Percentiles rank a stretch among this genome's conserved stretches.
These are phyloP conservation scores for Amphiprion percula DNA, from an alignment of 2,113 vertebrate species.

Conservation along the genomic window DNA sequence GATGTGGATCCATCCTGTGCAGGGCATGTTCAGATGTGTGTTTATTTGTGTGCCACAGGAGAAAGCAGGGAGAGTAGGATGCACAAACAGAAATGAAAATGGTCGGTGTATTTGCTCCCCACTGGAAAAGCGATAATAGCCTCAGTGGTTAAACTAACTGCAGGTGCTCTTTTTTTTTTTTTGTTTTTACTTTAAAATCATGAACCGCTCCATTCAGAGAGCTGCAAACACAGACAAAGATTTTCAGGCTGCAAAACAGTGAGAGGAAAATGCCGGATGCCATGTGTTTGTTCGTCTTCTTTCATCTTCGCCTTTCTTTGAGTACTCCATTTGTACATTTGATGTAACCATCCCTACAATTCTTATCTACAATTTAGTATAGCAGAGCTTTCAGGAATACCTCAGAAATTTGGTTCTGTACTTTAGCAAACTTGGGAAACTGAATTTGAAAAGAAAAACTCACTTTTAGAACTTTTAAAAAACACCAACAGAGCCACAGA, in stretches of 20 bases:
- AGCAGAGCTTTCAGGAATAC: too few relatives aligned
- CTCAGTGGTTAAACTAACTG: constrained; percentile 35
- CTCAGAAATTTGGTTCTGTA: too few relatives aligned
- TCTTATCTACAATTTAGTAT: too few relatives aligned
- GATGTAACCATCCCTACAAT: too few relatives aligned
- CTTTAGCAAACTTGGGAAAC: too few relatives aligned
- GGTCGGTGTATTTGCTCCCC: constrained; percentile 5
- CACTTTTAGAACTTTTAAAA: too few relatives aligned
- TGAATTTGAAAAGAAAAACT: too few relatives aligned
- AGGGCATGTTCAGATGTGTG: constrained; percentile 48
- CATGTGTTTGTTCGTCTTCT: too few relatives aligned
- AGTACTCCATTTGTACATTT: too few relatives aligned
- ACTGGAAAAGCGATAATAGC: constrained; percentile 49
- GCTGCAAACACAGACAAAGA: not conserved
- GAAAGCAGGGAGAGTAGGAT: constrained; percentile 31
- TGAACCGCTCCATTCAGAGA: not conserved
- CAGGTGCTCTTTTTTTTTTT: constrained; percentile 28
- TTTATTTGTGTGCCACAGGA: constrained; percentile 23
- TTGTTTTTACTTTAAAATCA: constrained; percentile 1
- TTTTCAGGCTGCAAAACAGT: not conserved
- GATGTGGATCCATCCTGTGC: constrained; percentile 78
- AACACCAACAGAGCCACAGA: too few relatives aligned
- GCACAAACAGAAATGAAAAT: constrained; percentile 31
- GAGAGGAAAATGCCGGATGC: too few relatives aligned
- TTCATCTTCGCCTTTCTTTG: too few relatives aligned